Base-by-base conservation (phyloP, 1,140 invertebrate genomes). In the Drosophila paulistorum region DNA sequence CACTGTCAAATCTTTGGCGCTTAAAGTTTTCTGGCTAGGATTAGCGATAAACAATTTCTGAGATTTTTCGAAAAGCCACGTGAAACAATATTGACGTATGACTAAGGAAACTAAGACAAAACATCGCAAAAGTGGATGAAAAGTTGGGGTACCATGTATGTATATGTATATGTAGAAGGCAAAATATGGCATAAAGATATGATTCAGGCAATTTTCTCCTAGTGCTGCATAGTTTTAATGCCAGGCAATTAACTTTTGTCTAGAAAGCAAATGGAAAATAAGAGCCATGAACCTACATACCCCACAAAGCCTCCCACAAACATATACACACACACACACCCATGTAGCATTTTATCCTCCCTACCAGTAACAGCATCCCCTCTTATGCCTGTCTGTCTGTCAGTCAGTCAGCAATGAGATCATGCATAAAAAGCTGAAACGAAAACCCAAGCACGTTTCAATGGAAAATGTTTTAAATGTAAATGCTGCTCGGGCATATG, bases 201-300 rank as follows among this genome's bases (percentile, higher is more conserved):
- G n/a, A 35, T 58, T 33, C 3, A 0, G n/a, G 13, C 13, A 58
- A 33, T 57, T 57, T 57, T 26, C 54, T 35, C 20, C 51, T 20
- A 45, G 37, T 77, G 87, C 87, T 77, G 77, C 84, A 86, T 87
- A 87, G 83, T 87, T 87, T 51, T 87, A 87, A 87, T 87, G 84
- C 74, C 79, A 82, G 83, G 83, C 83, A 86, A 86, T 86, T 86
- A 86, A 86, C 83, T 87, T 89, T 89, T 89, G 82, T 87, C 82
- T 87, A 71, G 60, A 63, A 42, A 54, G 35, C 20, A 9, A 11
- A 23, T 11, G 60, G 10, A 59, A 51, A 62, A 33, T 30, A 14
- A 20, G 7, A 20, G 59, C 48, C 55, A 66, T 68, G 61, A 23
- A 17, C 17, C 20, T 4, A 13, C 10, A 39, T 7, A 48, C 14